These are phyloP conservation scores for Chloroceryle aenea DNA, from an alignment of 2,113 vertebrate genomes.

Conservation along the genomic window DNA sequence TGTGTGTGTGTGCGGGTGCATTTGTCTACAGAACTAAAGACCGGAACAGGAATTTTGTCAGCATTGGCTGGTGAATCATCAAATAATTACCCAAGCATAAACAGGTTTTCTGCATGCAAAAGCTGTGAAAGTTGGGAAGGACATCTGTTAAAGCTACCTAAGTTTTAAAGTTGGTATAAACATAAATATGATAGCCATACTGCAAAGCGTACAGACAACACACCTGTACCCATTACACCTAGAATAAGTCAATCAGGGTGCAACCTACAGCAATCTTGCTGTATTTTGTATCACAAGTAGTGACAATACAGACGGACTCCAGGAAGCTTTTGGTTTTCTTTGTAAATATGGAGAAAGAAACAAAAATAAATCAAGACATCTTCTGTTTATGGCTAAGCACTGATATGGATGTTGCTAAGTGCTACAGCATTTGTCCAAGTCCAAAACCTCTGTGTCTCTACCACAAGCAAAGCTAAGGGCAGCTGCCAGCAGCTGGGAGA, in stretches of 20 bases:
- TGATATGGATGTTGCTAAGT: not conserved
- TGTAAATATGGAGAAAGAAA: not conserved
- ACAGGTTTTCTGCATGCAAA: not conserved
- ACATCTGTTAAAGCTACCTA: not conserved
- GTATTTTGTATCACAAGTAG: not conserved
- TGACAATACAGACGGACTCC: not conserved
- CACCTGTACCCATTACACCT: not conserved
- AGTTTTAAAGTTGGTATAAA: not conserved
- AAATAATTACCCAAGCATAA: not conserved
- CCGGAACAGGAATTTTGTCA: not conserved
- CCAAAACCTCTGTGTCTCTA: not conserved
- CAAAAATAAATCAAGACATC: not conserved
- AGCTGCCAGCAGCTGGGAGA: not conserved
- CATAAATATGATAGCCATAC: not conserved
- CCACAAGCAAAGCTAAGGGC: not conserved
- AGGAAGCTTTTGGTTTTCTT: not conserved
- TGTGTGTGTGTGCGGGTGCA: too few species aligned
- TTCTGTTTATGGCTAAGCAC: not conserved
- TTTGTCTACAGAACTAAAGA: not conserved
- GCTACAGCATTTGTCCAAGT: not conserved
- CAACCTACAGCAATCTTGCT: not conserved
- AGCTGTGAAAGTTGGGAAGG: not conserved
- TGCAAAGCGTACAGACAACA: not conserved
- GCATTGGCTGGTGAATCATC: not conserved
- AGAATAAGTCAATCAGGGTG: not conserved